A percentile compares a stretch with the other conserved stretches of the same genome.
Conservation (phyloP, 2,113 vertebrate genomes). For the Archilochus colubris region DNA sequence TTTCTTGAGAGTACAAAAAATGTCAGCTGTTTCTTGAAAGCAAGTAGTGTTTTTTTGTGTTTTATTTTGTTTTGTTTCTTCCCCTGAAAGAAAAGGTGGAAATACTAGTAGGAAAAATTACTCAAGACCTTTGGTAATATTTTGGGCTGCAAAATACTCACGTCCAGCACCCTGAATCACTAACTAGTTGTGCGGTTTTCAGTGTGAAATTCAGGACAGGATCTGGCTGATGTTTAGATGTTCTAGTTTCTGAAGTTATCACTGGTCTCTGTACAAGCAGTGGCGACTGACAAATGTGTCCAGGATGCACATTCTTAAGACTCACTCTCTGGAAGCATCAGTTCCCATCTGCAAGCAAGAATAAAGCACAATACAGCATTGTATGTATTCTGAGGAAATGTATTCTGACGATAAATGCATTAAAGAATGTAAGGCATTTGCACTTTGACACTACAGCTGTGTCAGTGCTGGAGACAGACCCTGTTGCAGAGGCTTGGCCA, state of each 20-base stretch:
- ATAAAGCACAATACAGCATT: neutral
- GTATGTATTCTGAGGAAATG: neutral
- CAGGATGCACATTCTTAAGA: neutral
- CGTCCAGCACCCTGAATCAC: neutral
- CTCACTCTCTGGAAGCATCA: neutral
- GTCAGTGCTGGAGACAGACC: neutral
- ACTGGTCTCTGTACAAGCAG: neutral
- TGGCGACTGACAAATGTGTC: neutral
- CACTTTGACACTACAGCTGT: slow-evolving; percentile 51
- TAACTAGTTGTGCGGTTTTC: neutral
- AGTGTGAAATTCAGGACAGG: neutral
- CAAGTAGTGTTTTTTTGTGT: neutral
- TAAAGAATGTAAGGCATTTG: slow-evolving; percentile 32
- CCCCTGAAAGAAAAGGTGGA: neutral
- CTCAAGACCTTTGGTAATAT: neutral
- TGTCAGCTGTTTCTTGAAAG: neutral
- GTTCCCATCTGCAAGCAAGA: neutral
- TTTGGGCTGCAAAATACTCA: neutral
- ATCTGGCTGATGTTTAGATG: neutral
- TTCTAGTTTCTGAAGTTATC: neutral
- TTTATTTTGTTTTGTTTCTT: neutral
- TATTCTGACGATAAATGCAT: slow-evolving; percentile 10
- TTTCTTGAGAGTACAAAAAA: neutral
- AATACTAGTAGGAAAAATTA: neutral
- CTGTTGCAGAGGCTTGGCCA: accelerated